Base-by-base conservation (phyloP, 2,797 vertebrate genomes). In the Spheniscus humboldti region DNA sequence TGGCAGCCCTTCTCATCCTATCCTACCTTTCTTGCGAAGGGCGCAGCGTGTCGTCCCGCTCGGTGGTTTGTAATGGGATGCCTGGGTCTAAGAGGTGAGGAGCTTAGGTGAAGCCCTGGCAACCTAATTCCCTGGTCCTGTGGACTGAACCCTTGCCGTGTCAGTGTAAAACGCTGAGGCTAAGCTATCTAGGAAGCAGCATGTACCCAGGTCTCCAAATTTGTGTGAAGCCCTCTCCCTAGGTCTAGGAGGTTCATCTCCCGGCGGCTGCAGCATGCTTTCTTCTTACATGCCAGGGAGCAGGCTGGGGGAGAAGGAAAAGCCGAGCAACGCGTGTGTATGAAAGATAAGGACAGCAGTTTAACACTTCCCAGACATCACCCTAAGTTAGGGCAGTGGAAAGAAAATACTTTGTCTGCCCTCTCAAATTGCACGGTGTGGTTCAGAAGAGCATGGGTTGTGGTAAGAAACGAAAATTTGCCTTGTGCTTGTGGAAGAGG, bases 361-460 rank as follows among this genome's bases (percentile, higher is more conserved):
- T 69, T 18, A 82, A 6, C 81, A 4, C 74, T 95, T 86, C 13
- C 25, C 52, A 37, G 76, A 28, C 82, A 16, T 18, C 33, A 6
- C 10, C 1, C 1, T 63, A 80, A 68, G 33, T 59, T 35, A 22
- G 28, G 69, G 41, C 63, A 25, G 64, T 1, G 1, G 57, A 30
- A 43, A 35, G 27, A 77, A 81, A 76, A 55, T 35, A 25, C 27
- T 31, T 55, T 0, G 0, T 45, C n/a, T 10, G 7, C 78, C 60
- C 53, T 91, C 31, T 62, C 11, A 18, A 9, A 43, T 52, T 15
- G 9, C 13, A 2, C 0, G 0, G 5, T 33, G 20, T 0, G 0
- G 66, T 11, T 67, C 31, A 41, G 75, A n/a, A 52, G 45, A 87
- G 56, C 67, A 6, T 17, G 60, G 18, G 12, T 5, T 69, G 33